Evolutionary conservation across 2,888 invertebrate genomes (phyloP), one percentile per base, ranked within the genome.

Genomic region (Phengaris arion): DNA sequence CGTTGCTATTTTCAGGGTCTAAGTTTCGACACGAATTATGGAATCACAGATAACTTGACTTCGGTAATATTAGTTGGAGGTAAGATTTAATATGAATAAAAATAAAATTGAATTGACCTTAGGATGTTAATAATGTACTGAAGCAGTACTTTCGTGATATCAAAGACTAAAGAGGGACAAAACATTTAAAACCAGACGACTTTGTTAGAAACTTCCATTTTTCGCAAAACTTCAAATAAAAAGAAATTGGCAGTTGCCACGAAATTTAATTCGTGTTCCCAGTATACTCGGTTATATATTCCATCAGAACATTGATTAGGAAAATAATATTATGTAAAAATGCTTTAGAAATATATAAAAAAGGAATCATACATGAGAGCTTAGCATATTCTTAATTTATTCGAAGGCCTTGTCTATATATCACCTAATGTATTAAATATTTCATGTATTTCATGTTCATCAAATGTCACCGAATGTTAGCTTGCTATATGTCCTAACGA

Each of bases 61-160:
- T 98, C 98, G 12, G 97, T 98, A 70, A 97, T 98, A 80, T 94
- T 98, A 79, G 97, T 98, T 84, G 98, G 98, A 94, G 98, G 97
- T 97, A 91, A 94, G 89, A 76, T 69, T 12, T 35, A 35, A 35
- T 64, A 12, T 12, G 2, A 64, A 64, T 35, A 35, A 64, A 35
- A 35, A 12, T 12, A 64, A 64, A 64, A 22, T 13, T 54, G 12
- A 54, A 54, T n/a, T n/a, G 1, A 6, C 13, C 12, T 13, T 12
- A 54, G 6, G 13, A 13, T 35, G 2, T 35, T 35, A 35, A 35
- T 35, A 35, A 35, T 35, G 2, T 4, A 0, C 35, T 35, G 35
- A 35, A 22, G 46, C 46, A 46, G 6, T 46, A 46, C 46, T 46
- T 46, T 46, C 46, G 6, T 46, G 46, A 46, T 46, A 46, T 2